Base-by-base conservation (phyloP, 2,113 vertebrate genomes). In the Otocyon megalotis region DNA sequence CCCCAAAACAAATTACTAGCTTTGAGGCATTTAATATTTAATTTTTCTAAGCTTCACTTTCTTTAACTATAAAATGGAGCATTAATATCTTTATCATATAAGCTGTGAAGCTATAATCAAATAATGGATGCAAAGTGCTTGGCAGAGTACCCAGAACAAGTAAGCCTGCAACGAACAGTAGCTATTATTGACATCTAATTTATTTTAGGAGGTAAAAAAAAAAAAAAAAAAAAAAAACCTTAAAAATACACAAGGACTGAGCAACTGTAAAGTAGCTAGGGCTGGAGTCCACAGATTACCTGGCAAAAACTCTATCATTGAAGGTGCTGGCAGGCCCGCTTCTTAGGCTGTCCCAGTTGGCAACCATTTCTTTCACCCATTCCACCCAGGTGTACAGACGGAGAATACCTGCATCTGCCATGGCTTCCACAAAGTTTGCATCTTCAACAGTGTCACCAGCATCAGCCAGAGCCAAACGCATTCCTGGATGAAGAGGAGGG, bases 321-420 rank as follows among this genome's bases (percentile, higher is more conserved):
- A 99, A 99, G 54, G 99, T 99, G 98, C 97, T 98, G 6, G 99
- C 98, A 85, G 99, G 99, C 48, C 99, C 99, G 0, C 99, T 99
- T 98, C 99, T 99, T 77, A 99, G 98, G 97, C 98, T 99, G 98
- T 99, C 98, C 98, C 99, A 99, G 98, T 99, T 99, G 96, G 99
- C 99, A 53, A 99, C 99, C 99, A 99, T 99, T 98, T 99, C 99
- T 98, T 99, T 99, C 81, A 99, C 99, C 99, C 99, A 99, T 87
- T 99, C 99, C 86, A 99, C 99, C 99, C 99, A 99, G 0, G 99
- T 99, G 98, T 99, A 99, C 15, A 99, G 99, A 71, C 99, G 99
- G 80, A 99, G 99, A 97, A 99, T 99, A 50, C 99, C 99, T 1
- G 99, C 99, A 62, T 99, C 99, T 10, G 99, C 99, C 99, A 99